Conservation (phyloP, 1,140 invertebrate species). For the Drosophila tsacasi region DNA sequence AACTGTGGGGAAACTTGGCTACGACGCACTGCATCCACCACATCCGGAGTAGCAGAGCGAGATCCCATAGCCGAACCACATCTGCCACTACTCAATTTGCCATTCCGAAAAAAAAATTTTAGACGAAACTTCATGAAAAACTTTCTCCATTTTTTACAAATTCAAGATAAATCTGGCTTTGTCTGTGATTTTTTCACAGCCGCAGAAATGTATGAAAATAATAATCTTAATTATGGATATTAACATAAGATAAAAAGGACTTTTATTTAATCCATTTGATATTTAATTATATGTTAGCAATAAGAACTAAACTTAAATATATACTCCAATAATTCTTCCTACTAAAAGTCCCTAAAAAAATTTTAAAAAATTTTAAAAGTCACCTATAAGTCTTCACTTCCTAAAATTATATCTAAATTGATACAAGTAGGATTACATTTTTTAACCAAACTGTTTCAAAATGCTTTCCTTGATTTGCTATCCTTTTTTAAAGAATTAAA, state of each 20-base stretch:
- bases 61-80: constrained; percentile 8
- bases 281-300: neutral
- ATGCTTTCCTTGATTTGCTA: too few species aligned
- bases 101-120: too few species aligned
- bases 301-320: too few species aligned
- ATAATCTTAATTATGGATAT: neutral
- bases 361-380: too few species aligned
- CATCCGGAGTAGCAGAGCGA: constrained; percentile 3
- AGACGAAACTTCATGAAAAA: too few species aligned
- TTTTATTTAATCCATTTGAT: too few species aligned
- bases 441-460: neutral
- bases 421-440: neutral
- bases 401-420: neutral
- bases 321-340: too few species aligned
- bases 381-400: neutral
- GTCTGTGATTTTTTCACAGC: neutral
- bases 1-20: constrained; percentile 7
- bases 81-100: neutral
- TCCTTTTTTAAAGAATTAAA: neutral
- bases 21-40: constrained; percentile 11
- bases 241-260: neutral
- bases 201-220: neutral
- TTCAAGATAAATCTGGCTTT: neutral
- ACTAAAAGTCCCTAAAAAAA: too few species aligned
- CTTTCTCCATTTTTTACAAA: neutral